Evolutionary conservation across 2,888 invertebrate species (phyloP), one percentile per base, ranked within the genome.

Genomic region (Brachyptera putata): DNA sequence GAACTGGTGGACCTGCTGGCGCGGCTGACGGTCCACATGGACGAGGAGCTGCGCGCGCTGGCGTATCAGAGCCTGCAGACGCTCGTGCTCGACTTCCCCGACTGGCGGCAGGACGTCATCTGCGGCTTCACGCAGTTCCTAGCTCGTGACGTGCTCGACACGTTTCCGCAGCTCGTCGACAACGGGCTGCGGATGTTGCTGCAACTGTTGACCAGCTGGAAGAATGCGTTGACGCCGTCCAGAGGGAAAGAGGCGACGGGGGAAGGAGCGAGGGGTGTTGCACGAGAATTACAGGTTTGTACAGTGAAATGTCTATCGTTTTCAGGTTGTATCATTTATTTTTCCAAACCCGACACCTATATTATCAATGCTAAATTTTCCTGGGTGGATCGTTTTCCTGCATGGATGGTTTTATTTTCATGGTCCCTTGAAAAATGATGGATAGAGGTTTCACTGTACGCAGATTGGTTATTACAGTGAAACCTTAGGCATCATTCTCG

Each of bases 61-160:
- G 94, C 96, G 0, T 95, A 92, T 77, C 95, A 96, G 74, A 93
- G 95, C 68, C 78, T 98, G 46, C 97, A 98, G 76, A 97, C 95
- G 49, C 80, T 99, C 25, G 91, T 98, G 24, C 84, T 92, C 37
- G 98, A 99, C 75, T 97, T 98, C 73, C 90, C 95, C 18, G 94
- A 95, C 70, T 99, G 98, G 98, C 80, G 98, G 67, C 95, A 95
- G 24, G 53, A 53, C 36, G 53, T 53, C 36, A 34, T 53, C 21
- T 13, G 34, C 16, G 93, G 95, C 3, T 94, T 96, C 74, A 92
- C 96, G 1, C 94, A 95, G 75, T 98, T 98, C 77, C 82, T 97
- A 39, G 89, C 92, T 41, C 87, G 92, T 70, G 97, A 97, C 75
- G 91, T 98, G 36, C 84, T 85, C 73, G 96, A 96, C 73, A 91